These are phyloP conservation scores for Platycercus adscitus DNA, from an alignment of 2,113 vertebrate species.

Conservation along the genomic window DNA sequence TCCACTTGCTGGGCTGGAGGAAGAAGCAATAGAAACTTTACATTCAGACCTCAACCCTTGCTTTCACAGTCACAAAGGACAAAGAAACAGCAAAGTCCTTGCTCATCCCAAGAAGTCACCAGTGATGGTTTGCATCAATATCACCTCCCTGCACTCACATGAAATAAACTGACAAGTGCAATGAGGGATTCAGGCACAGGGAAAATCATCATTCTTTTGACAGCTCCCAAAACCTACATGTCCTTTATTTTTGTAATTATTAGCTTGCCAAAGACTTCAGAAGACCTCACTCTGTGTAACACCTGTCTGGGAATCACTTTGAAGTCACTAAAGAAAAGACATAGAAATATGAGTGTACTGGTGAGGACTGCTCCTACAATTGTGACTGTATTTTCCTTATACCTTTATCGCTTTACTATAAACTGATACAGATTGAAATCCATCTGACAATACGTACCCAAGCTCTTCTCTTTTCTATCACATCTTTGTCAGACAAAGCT, in stretches of 20 bases:
- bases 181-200: not conserved
- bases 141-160: not conserved
- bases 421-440: not conserved
- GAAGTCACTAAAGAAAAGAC: conserved; percentile 1
- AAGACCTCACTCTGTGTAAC: not conserved
- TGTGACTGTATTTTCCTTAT: not conserved
- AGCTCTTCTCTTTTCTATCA: not conserved
- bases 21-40: not conserved
- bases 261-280: not conserved
- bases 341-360: not conserved
- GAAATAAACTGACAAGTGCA: not conserved
- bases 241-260: not conserved
- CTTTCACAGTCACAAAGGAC: not conserved
- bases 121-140: not conserved
- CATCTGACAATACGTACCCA: not conserved
- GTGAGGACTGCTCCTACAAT: not conserved
- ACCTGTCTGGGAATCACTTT: not conserved
- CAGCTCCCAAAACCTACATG: not conserved
- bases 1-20: not conserved
- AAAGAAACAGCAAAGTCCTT: not conserved
- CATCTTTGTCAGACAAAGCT: not conserved
- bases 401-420: not conserved
- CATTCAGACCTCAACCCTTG: not conserved
- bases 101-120: not conserved
- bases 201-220: not conserved